Evolutionary conservation across 2,113 vertebrate genomes (phyloP), one percentile per base, ranked within the genome.

Genomic region (Rhinoptilus africanus): DNA sequence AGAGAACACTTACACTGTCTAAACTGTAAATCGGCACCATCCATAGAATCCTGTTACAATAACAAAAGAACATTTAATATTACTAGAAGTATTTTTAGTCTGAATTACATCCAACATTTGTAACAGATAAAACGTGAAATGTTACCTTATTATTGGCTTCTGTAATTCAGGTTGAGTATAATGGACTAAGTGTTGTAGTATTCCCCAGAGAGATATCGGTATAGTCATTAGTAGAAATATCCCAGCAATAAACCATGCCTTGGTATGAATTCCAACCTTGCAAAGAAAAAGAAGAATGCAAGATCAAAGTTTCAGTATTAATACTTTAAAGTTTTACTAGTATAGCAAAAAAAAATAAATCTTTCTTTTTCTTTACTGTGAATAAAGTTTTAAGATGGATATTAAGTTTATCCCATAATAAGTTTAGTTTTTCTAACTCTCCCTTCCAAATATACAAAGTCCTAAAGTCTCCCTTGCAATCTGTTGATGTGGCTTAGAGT

Each of bases 11-110:
- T 98, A 99, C 99, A 95, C 99, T 99, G 97, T 99, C 99, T 97
- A 99, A 98, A 96, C 99, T 99, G 98, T 99, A 99, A 97, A 99
- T 99, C 27, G 99, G 99, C 86, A 99, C 99, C 99, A 99, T 99
- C 99, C 99, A 99, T 85, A 99, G 98, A 97, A 99, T 99, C 96
- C 99, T 99, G 96, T 97, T 69, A 81, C 43, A 85, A 94, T 83
- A 95, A 89, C 39, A 97, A 95, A 97, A 89, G 84, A 85, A 97
- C 10, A 93, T 94, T 96, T 60, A 83, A 77, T 85, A 60, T 95
- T 80, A 92, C 72, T 73, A 50, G 11, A 87, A 68, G 35, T 10
- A 62, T 30, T 83, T 69, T 77, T 35, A 74, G 6, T 71, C 54
- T 68, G 43, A 79, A 86, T 77, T 48, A 60, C 74, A 91, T 74